phyloP scores from a whole-genome alignment of 2,888 invertebrate species.

The Agrilus mali region DNA sequence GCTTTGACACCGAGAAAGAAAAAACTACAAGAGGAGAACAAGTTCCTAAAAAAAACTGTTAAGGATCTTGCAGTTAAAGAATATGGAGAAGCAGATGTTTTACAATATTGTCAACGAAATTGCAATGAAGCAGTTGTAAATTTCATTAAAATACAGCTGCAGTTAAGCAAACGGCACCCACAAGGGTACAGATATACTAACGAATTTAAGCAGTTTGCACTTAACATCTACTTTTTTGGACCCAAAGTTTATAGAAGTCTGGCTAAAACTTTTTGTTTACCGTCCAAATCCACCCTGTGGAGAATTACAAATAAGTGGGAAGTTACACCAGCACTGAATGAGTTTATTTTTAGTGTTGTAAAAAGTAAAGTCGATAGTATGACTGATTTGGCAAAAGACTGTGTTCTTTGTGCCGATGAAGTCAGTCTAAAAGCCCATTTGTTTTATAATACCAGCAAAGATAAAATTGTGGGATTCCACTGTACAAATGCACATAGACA shows the following conservation, averaged over 20 bases:
- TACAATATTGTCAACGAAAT: conserved; percentile 3
- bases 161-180: too few relatives aligned
- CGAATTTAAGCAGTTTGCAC: conserved; percentile 13
- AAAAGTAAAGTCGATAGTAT: not conserved
- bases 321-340: too few relatives aligned
- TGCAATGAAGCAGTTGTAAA: conserved; percentile 1
- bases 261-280: conserved; percentile 8
- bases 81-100: conserved; percentile 1
- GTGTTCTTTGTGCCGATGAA: conserved; percentile 1
- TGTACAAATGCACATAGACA: not conserved
- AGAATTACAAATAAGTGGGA: too few relatives aligned
- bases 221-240: conserved; percentile 12
- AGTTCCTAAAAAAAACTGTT: not conserved
- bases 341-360: too few relatives aligned
- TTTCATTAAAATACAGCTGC: conserved; percentile 4
- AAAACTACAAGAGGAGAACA: not conserved
- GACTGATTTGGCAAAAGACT: not conserved
- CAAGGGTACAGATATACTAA: conserved; percentile 8
- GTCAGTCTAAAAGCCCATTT: not conserved
- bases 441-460: conserved; percentile 1
- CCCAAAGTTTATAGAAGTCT: conserved; percentile 13
- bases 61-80: not conserved
- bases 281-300: too few relatives aligned
- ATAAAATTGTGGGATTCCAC: not conserved
- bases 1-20: not conserved